Evolutionary conservation across 1,140 invertebrate species (phyloP).

Genomic region (Eriocheir sinensis): DNA sequence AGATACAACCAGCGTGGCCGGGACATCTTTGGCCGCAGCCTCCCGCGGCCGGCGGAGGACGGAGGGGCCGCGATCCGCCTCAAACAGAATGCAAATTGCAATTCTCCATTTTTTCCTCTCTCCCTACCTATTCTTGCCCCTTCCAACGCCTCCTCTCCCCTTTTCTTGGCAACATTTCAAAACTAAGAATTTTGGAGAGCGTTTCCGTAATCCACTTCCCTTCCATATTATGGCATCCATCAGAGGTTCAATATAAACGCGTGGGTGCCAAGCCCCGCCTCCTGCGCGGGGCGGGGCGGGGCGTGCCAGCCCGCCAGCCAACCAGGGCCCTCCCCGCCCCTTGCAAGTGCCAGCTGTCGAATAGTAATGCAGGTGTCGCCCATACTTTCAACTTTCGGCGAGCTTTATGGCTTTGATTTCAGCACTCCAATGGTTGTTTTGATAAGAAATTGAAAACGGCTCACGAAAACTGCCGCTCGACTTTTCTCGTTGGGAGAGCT

Average conservation of each 20-base stretch:
- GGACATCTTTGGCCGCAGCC: not conserved
- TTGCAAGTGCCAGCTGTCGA: constrained; percentile 68
- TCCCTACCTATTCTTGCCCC: constrained; percentile 53
- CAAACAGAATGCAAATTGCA: constrained; percentile 62
- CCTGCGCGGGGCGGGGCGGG: constrained; percentile 53
- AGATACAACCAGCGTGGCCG: constrained; percentile 11
- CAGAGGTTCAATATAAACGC: constrained; percentile 70
- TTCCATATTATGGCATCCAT: constrained; percentile 73
- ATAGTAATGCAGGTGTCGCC: constrained; percentile 63
- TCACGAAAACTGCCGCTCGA: constrained; percentile 57
- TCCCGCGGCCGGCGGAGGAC: not conserved
- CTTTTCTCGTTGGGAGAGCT: constrained; percentile 41
- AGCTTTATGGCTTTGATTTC: constrained; percentile 74
- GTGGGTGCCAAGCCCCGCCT: constrained; percentile 69
- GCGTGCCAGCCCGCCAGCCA: constrained; percentile 38
- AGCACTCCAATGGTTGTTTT: constrained; percentile 65
- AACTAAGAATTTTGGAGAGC: constrained; percentile 71
- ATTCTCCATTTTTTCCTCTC: constrained; percentile 60
- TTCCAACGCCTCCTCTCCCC: constrained; percentile 23
- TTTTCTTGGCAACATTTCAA: constrained; percentile 69
- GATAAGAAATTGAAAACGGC: constrained; percentile 72
- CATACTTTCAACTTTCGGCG: constrained; percentile 61
- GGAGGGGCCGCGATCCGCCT: constrained; percentile 22
- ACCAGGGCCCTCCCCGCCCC: constrained; percentile 28
- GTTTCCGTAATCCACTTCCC: constrained; percentile 72